These are phyloP conservation scores for Enhydra lutris DNA, from an alignment of 2,113 vertebrate genomes.

Conservation along the genomic window DNA sequence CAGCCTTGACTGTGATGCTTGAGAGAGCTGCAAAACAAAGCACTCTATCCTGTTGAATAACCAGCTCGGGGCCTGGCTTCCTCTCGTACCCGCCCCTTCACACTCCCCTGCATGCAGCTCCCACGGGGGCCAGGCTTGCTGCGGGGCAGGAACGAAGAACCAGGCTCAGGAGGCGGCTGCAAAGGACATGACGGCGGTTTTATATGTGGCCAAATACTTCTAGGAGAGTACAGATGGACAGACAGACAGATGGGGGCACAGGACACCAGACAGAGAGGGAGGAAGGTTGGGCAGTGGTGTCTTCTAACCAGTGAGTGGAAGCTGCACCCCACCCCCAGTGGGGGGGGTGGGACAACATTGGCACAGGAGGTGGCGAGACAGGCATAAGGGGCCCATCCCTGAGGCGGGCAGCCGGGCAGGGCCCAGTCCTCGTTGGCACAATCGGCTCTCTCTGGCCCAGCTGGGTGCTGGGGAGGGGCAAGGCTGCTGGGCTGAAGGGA, in stretches of 20 bases:
- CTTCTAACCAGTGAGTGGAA: constrained; percentile 66
- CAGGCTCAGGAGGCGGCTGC: constrained; percentile 52
- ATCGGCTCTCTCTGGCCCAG: constrained; percentile 74
- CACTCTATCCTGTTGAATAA: not conserved
- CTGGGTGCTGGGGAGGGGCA: constrained; percentile 64
- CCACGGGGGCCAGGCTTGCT: not conserved
- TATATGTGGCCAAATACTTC: constrained; percentile 75
- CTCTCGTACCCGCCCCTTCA: not conserved
- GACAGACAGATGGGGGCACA: constrained; percentile 44
- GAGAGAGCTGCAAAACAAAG: not conserved
- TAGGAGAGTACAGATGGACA: constrained; percentile 50
- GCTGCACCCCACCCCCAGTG: constrained; percentile 47
- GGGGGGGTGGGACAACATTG: constrained; percentile 47
- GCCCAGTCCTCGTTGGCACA: constrained; percentile 76
- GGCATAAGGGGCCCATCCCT: constrained; percentile 69
- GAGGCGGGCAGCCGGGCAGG: constrained; percentile 64
- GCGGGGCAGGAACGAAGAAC: constrained; percentile 16
- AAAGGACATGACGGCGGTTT: constrained; percentile 62
- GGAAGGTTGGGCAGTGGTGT: constrained; percentile 58
- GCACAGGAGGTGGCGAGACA: constrained; percentile 77
- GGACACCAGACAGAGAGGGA: constrained; percentile 41
- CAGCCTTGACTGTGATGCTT: not conserved
- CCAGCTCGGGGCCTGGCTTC: not conserved
- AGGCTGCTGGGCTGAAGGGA: constrained; percentile 59
- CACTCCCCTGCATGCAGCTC: not conserved